These are phyloP conservation scores for Brachionus paranguensis DNA, from an alignment of 1,140 invertebrate genomes.

Conservation along the genomic window DNA sequence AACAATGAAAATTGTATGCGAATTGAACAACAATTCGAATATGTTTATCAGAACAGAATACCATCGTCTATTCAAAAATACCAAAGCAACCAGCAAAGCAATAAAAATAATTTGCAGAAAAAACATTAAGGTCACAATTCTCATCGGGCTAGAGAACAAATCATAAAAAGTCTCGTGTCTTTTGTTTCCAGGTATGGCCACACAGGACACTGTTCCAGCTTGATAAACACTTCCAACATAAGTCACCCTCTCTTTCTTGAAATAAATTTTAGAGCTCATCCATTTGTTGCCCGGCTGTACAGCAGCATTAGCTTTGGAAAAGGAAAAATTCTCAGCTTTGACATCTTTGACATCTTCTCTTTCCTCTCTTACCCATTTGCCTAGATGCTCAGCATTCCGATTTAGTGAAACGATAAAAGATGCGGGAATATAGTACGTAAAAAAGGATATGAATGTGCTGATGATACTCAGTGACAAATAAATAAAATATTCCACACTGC, in stretches of 20 bases:
- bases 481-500: not conserved
- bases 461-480: not conserved
- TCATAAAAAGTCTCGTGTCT: not conserved
- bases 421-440: slow-evolving; percentile 17
- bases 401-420: slow-evolving; percentile 1
- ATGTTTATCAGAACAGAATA: not conserved
- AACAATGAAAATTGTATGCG: slow-evolving; percentile 25
- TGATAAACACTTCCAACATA: not conserved
- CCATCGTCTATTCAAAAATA: not conserved
- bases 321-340: not conserved
- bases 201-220: not conserved
- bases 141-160: not conserved
- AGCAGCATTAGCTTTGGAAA: not conserved
- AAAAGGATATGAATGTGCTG: not conserved
- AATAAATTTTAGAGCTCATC: not conserved
- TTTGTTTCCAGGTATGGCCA: not conserved
- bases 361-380: not conserved
- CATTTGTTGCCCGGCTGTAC: not conserved
- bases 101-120: not conserved
- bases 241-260: not conserved
- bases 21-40: slow-evolving; percentile 7
- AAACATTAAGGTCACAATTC: not conserved
- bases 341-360: not conserved
- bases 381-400: slow-evolving; percentile 4
- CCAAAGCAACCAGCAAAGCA: not conserved